Conservation (phyloP, 2,797 vertebrate genomes). For the Mico argentatus region DNA sequence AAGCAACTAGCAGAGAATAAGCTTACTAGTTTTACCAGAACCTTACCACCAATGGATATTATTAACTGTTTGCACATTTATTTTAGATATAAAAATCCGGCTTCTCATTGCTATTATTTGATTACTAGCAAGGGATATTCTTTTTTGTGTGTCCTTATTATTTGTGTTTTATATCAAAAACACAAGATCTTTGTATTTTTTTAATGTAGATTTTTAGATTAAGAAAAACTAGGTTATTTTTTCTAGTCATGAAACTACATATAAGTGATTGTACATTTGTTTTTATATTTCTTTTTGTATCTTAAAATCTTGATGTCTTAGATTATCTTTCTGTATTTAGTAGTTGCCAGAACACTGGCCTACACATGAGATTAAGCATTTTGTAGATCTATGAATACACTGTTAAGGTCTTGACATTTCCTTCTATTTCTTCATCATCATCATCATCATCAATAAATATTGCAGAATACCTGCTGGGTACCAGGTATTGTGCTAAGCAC, state of each 20-base stretch:
- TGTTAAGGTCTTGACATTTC: not conserved
- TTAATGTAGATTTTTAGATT: not conserved
- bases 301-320: constrained; percentile 10
- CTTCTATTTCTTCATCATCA: not conserved
- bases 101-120: not conserved
- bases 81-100: not conserved
- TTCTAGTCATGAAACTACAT: not conserved
- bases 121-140: not conserved
- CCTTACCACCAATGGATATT: not conserved
- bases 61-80: not conserved
- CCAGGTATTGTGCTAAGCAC: not conserved
- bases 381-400: not conserved
- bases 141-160: not conserved
- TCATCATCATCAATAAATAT: not conserved
- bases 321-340: not conserved
- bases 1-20: not conserved
- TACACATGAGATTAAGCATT: not conserved
- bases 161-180: constrained; percentile 32
- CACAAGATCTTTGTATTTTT: not conserved
- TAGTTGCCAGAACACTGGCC: not conserved
- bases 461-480: not conserved
- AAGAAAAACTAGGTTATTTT: not conserved
- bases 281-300: not conserved
- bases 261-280: not conserved
- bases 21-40: not conserved